These are phyloP conservation scores for Antigone vipio DNA, from an alignment of 2,113 vertebrate species.

Conservation along the genomic window DNA sequence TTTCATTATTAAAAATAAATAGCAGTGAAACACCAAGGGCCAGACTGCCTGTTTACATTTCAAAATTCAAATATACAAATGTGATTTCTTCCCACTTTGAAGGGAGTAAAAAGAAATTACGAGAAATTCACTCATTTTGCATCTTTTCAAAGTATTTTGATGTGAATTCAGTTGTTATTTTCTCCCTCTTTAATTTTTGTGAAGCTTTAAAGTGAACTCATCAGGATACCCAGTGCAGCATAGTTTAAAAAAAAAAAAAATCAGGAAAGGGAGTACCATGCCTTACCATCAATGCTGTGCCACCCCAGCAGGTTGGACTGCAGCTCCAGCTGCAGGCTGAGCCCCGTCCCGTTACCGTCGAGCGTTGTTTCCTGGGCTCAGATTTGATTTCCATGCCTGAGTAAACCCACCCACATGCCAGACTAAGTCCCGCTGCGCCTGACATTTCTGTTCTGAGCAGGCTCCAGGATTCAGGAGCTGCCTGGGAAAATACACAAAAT, in stretches of 20 bases:
- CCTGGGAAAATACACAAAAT: slow-evolving; percentile 31
- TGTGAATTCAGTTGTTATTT: not conserved
- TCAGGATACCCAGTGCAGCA: not conserved
- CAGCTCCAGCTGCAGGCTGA: not conserved
- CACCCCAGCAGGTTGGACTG: not conserved
- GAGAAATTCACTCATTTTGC: not conserved
- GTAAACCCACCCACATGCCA: slow-evolving; percentile 62
- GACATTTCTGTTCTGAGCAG: slow-evolving; percentile 63
- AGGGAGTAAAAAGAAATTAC: not conserved
- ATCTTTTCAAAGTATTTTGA: not conserved
- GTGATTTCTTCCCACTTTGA: not conserved
- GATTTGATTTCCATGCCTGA: slow-evolving; percentile 65
- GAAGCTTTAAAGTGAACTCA: not conserved
- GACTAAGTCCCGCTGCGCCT: slow-evolving; percentile 27
- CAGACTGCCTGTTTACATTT: not conserved
- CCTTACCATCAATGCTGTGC: not conserved
- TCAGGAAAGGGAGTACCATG: not conserved
- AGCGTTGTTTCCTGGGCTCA: slow-evolving; percentile 7
- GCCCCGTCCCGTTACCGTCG: rapidly evolving
- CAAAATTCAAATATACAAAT: not conserved
- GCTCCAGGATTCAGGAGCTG: slow-evolving; percentile 28
- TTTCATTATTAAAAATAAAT: slow-evolving; percentile 41
- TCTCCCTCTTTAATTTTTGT: not conserved
- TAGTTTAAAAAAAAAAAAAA: not conserved
- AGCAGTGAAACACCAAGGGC: not conserved